Evolutionary conservation across 2,888 invertebrate species (phyloP), one percentile per base, ranked within the genome.

Genomic region (Synanthedon myopaeformis): DNA sequence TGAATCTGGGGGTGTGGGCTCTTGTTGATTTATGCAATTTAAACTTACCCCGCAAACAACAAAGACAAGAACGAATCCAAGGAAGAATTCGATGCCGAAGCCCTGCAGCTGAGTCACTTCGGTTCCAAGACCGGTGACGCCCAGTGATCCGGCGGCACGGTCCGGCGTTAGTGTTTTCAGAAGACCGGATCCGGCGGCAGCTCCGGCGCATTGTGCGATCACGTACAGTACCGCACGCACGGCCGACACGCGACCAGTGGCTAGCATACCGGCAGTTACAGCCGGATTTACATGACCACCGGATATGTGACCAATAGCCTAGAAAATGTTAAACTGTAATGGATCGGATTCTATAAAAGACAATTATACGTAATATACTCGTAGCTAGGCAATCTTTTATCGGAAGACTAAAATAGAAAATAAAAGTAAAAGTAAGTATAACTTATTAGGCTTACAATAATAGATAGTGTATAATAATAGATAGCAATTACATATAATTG

Each of bases 241-340:
- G 0, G 94, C 81, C 62, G 93, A 92, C 53, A 96, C 92, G 67
- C 94, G 92, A 8, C 96, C 95, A 8, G 93, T 91, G 11, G 92
- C 91, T 53, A 95, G 82, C 82, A 97, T 89, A 1, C 94, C 96
- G 14, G 90, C 76, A 4, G 97, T 97, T 49, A 98, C 96, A 0
- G 97, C 97, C 1, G 97, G 97, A 89, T 98, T 98, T 57, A 97
- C 89, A 79, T 97, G 97, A 10, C 95, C 96, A 2, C 97, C 96
- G 55, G 96, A 96, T 53, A 96, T 90, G 79, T 96, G 95, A 3
- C 95, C 96, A 62, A 96, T 90, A 52, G 92, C 90, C 94, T 95
- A 80, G n/a, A n/a, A n/a, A n/a, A n/a, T n/a, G n/a, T n/a, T n/a
- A n/a, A n/a, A n/a, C n/a, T n/a, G n/a, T n/a, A n/a, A n/a, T n/a